phyloP scores from a whole-genome alignment of 2,797 vertebrate genomes.

The Sylvia borin region DNA sequence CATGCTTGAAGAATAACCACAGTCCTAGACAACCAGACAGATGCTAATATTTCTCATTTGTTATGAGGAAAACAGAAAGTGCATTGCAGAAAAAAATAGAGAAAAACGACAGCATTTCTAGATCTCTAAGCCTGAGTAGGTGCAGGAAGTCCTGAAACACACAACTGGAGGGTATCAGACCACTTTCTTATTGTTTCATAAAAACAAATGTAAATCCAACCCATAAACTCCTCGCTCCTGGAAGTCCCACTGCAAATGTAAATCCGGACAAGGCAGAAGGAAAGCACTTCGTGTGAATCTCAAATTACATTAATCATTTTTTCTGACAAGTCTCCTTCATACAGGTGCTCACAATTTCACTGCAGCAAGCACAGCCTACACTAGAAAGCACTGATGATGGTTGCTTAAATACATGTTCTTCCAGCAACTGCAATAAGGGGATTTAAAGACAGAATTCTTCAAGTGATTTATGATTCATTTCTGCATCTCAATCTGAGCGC shows the following conservation, averaged over 20 bases:
- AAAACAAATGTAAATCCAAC: not conserved
- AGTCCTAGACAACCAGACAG: not conserved
- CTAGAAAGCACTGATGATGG: not conserved
- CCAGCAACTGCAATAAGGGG: not conserved
- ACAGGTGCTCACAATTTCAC: not conserved
- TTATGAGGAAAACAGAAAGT: not conserved
- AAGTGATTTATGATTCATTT: conserved; percentile 14
- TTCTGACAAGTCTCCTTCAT: not conserved
- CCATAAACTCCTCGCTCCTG: not conserved
- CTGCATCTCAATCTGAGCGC: conserved; percentile 22
- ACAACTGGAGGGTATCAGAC: not conserved
- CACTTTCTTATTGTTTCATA: not conserved
- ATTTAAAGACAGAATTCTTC: not conserved
- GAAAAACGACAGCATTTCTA: not conserved
- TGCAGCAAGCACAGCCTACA: not conserved
- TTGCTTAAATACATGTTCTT: not conserved
- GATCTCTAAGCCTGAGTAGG: not conserved
- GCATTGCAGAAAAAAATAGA: not conserved
- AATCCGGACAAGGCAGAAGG: not conserved
- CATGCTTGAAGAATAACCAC: not conserved
- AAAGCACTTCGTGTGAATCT: not conserved
- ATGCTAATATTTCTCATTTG: not conserved
- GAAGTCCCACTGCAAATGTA: not conserved
- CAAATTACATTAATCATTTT: not conserved
- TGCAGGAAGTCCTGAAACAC: not conserved